Percentiles rank a stretch among this genome's conserved stretches.
phyloP scores from a whole-genome alignment of 2,113 vertebrate species.

The Pomatorhinus ruficollis region DNA sequence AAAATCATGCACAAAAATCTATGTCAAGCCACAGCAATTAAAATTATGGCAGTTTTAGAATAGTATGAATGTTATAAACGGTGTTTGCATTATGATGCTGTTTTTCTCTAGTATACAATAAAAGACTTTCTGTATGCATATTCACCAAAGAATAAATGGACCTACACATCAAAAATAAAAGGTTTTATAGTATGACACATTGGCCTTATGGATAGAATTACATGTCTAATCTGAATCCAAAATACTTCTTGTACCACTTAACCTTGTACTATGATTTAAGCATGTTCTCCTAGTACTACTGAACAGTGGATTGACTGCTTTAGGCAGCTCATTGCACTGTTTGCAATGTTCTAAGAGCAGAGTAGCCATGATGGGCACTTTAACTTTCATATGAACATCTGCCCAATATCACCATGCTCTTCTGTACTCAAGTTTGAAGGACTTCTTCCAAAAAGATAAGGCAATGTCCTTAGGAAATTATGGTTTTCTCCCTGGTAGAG shows the following conservation, averaged over 20 bases:
- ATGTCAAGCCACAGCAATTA: background rate
- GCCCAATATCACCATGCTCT: background rate
- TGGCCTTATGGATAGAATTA: background rate
- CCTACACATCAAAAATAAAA: conserved; percentile 18
- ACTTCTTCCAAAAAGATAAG: background rate
- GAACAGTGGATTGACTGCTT: background rate
- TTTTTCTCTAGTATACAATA: background rate
- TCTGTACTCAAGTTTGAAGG: background rate
- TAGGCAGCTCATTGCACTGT: background rate
- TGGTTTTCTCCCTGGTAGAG: background rate
- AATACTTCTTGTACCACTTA: background rate
- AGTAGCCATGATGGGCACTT: background rate
- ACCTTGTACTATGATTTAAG: background rate
- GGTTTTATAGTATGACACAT: background rate
- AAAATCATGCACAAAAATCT: background rate
- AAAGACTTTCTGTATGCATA: background rate
- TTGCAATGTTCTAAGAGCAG: background rate
- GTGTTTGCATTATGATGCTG: background rate
- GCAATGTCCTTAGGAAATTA: background rate
- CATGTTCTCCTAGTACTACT: background rate
- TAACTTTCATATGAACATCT: background rate
- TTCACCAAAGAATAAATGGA: background rate
- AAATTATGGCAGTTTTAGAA: background rate
- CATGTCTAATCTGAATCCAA: background rate
- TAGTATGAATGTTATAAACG: background rate